Percentiles rank a stretch among this genome's conserved stretches.
Conservation (phyloP, 2,113 vertebrate genomes). For the Clarias gariepinus region DNA sequence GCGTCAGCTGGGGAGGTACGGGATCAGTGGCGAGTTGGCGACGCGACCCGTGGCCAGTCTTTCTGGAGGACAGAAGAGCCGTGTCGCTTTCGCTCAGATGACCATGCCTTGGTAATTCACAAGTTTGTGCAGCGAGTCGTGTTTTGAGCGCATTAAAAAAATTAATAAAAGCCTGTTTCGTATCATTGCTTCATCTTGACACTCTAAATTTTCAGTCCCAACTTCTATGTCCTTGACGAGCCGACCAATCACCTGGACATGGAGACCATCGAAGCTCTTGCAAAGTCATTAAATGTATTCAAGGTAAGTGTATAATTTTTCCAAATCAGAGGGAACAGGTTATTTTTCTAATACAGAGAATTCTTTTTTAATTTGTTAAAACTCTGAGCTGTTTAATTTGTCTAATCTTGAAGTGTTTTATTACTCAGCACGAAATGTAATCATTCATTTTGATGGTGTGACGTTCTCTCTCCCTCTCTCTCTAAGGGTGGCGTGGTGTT, state of each 20-base stretch:
- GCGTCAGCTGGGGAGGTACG: constrained; percentile 94
- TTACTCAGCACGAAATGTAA: no score
- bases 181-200: background rate
- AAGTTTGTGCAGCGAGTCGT: background rate
- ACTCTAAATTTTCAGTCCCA: constrained; percentile 78
- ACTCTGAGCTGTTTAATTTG: background rate
- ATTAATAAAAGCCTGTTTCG: no score
- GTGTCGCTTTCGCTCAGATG: constrained; percentile 98
- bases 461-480: background rate
- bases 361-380: background rate
- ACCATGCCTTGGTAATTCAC: constrained; percentile 88
- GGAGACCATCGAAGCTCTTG: constrained; percentile 96
- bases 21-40: constrained; percentile 89
- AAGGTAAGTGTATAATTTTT: constrained; percentile 67
- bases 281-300: constrained; percentile 87
- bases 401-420: no score
- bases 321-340: background rate
- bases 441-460: no score
- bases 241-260: constrained; percentile 98
- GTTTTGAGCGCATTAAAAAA: background rate
- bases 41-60: constrained; percentile 90
- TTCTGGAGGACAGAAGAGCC: constrained; percentile 96
- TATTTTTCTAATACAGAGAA: background rate
- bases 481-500: constrained; percentile 89
- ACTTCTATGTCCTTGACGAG: constrained; percentile 97